phyloP scores from a whole-genome alignment of 2,888 invertebrate species.

The Petrophora chlorosata region DNA sequence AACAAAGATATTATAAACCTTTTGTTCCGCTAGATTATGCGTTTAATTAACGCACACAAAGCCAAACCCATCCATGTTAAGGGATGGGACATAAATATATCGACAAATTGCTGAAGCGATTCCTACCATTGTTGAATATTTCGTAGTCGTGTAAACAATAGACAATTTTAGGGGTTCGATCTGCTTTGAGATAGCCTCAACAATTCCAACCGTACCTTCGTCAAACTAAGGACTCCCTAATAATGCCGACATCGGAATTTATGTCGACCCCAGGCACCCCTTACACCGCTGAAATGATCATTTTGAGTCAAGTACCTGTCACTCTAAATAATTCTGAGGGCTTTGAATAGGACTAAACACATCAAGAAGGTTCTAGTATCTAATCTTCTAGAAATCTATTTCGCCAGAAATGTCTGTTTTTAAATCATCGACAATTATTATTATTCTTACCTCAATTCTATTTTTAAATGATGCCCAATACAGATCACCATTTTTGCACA shows the following conservation, averaged over 20 bases:
- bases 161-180: slow-evolving; percentile 61
- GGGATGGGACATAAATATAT: slow-evolving; percentile 40
- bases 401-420: no score
- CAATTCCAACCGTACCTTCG: slow-evolving; percentile 72
- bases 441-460: no score
- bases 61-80: slow-evolving; percentile 21
- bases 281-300: slow-evolving; percentile 65
- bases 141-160: slow-evolving; percentile 55
- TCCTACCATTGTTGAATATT: slow-evolving; percentile 43
- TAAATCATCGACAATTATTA: no score
- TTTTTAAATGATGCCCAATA: no score
- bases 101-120: slow-evolving; percentile 42
- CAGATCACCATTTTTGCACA: no score
- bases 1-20: slow-evolving; percentile 13
- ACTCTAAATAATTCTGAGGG: slow-evolving; percentile 53
- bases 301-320: slow-evolving; percentile 70
- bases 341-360: slow-evolving; percentile 39
- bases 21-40: slow-evolving; percentile 21
- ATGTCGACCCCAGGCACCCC: slow-evolving; percentile 68
- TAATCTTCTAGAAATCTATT: neutral
- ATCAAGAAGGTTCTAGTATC: slow-evolving; percentile 30
- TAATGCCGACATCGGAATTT: slow-evolving; percentile 72
- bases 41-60: slow-evolving; percentile 28
- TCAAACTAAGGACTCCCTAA: slow-evolving; percentile 73
- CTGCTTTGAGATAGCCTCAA: slow-evolving; percentile 64